Evolutionary conservation across 2,113 vertebrate genomes (phyloP), one percentile per base, ranked within the genome.

Genomic region (Eudorcas thomsonii): DNA sequence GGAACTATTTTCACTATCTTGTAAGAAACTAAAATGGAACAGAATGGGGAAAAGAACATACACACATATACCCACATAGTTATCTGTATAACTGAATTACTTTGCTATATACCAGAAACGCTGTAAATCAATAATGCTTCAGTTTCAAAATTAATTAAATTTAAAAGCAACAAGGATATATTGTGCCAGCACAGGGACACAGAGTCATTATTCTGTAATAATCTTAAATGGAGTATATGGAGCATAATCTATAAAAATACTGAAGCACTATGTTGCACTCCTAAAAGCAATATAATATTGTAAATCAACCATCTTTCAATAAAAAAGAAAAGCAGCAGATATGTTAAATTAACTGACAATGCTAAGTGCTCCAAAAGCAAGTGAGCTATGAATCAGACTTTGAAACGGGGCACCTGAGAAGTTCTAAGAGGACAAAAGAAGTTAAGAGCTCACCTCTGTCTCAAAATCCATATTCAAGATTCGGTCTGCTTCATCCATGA

Each of bases 401-500:
- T 97, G 55, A 90, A 96, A 43, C 2, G 26, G n/a, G n/a, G 12
- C 39, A 36, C 15, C 19, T 91, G 74, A 82, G 50, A 77, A 45
- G 59, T 21, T 45, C 88, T 43, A 80, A n/a, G 28, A 92, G 5
- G 59, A 82, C 3, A 3, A 80, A 87, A 81, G 23, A 80, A 59
- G 83, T 0, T 3, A 28, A 59, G 71, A 92, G 64, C 96, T 94
- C 96, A 99, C 99, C 99, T 99, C 99, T 6, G 99, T 99, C 98
- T 99, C 99, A 97, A 99, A 99, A 98, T 99, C 99, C 99, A 99
- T 99, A 98, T 99, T 99, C 92, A 99, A 99, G 93, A 99, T 99
- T 94, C 99, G 98, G 97, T 99, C 99, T 1, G 99, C 99, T 97
- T 99, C 99, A 78, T 99, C 99, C 99, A 99, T 99, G 89, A 99